Evolutionary conservation across 2,888 invertebrate genomes (phyloP).

Genomic region (Dorcus parallelipipedus): DNA sequence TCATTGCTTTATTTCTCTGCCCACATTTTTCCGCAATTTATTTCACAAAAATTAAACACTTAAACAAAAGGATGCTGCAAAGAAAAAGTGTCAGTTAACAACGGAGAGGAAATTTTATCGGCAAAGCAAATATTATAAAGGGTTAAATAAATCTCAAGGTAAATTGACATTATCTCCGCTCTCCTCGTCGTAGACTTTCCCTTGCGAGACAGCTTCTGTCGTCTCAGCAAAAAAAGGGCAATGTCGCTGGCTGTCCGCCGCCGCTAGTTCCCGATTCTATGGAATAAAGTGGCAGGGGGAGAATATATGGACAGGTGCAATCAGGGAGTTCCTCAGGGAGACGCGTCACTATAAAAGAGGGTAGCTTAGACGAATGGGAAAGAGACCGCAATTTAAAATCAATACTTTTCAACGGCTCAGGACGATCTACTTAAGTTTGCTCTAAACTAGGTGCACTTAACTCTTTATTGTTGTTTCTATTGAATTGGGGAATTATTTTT

Average conservation of each 20-base stretch:
- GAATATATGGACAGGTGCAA: constrained; percentile 50
- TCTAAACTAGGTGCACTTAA: too few relatives aligned
- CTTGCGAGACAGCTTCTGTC: constrained; percentile 40
- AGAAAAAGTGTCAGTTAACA: too few relatives aligned
- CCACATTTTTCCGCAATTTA: constrained; percentile 22
- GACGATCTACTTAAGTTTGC: too few relatives aligned
- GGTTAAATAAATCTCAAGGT: constrained; percentile 46
- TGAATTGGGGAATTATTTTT: too few relatives aligned
- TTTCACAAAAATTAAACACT: neutral
- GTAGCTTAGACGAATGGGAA: constrained; percentile 40
- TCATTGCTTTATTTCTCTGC: constrained; percentile 29
- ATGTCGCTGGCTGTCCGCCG: constrained; percentile 27
- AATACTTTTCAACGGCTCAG: constrained; percentile 39
- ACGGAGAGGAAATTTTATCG: neutral
- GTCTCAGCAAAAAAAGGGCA: constrained; percentile 42
- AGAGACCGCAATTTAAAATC: constrained; percentile 48
- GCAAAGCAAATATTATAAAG: constrained; percentile 24
- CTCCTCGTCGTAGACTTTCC: constrained; percentile 37
- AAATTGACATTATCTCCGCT: constrained; percentile 44
- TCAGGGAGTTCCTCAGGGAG: constrained; percentile 47
- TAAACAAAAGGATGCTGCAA: too few relatives aligned
- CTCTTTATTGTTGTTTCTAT: too few relatives aligned
- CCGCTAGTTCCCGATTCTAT: constrained; percentile 27
- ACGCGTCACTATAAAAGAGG: constrained; percentile 45
- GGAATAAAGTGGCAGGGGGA: constrained; percentile 34